Evolutionary conservation across 2,888 invertebrate genomes (phyloP).

Genomic region (Pristionchus arcanus): DNA sequence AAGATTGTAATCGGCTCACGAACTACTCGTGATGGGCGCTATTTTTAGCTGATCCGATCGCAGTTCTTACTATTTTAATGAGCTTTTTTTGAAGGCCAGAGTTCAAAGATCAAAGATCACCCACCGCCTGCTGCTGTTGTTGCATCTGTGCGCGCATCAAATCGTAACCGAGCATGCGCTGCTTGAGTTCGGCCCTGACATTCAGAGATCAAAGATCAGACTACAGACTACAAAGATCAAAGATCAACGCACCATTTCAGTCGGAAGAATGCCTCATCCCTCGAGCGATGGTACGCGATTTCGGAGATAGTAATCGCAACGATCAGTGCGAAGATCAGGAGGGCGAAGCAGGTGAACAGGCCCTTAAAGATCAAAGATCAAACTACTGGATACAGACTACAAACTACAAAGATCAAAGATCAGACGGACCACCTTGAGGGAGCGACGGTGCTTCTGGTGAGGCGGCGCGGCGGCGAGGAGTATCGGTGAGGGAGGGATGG

Average conservation of each 20-base stretch:
- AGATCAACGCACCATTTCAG: conserved; percentile 52
- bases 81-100: not conserved
- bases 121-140: conserved; percentile 7
- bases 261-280: conserved; percentile 55
- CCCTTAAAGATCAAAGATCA: conserved; percentile 32
- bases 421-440: conserved; percentile 49
- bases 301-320: conserved; percentile 52
- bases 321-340: conserved; percentile 47
- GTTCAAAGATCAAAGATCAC: conserved; percentile 13
- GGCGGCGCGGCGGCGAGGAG: conserved; percentile 5
- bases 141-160: conserved; percentile 48
- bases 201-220: conserved; percentile 17
- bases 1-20: not conserved
- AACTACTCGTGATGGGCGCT: not conserved
- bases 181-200: conserved; percentile 56
- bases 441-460: not conserved
- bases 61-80: not conserved
- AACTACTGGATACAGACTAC: no score
- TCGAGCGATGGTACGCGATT: conserved; percentile 52
- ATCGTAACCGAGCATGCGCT: conserved; percentile 54
- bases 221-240: not conserved
- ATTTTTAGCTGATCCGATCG: no score
- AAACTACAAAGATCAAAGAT: not conserved
- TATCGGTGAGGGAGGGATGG: not conserved
- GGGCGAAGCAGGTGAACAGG: conserved; percentile 39